Percentiles rank a stretch among this genome's conserved stretches.
Conservation (phyloP, 1,140 invertebrate genomes). For the Brachionus plicatilis region DNA sequence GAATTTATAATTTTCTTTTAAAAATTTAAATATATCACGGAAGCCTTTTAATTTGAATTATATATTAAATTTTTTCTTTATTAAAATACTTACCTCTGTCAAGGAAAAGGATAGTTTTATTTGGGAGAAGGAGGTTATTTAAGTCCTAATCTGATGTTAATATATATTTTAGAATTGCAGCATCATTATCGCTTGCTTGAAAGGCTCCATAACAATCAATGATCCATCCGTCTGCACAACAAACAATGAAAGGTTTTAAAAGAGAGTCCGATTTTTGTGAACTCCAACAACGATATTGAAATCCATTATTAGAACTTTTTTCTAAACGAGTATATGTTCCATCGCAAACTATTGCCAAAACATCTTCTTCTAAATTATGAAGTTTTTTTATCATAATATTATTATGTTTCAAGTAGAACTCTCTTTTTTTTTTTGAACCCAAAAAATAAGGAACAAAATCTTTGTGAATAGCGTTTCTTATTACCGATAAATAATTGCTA, state of each 20-base stretch:
- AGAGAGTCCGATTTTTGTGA: background rate
- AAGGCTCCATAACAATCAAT: constrained; percentile 20
- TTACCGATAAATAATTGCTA: background rate
- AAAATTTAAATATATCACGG: background rate
- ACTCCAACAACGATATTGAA: constrained; percentile 8
- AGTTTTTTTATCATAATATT: background rate
- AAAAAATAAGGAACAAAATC: constrained; percentile 25
- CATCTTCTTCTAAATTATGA: background rate
- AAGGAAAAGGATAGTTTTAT: background rate
- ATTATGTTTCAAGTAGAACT: constrained; percentile 21
- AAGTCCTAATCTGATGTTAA: background rate
- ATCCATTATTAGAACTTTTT: constrained; percentile 5
- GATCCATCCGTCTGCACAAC: background rate
- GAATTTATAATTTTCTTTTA: background rate
- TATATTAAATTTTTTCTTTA: background rate
- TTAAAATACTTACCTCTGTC: background rate
- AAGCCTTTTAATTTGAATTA: background rate
- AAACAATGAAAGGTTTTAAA: background rate
- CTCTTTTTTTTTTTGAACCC: background rate
- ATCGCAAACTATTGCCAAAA: constrained; percentile 1
- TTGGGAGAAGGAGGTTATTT: background rate
- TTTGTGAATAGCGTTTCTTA: background rate
- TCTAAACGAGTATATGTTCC: background rate
- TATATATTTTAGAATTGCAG: background rate
- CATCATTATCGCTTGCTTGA: background rate